Percentiles rank a stretch among this genome's conserved stretches.
Evolutionary conservation across 30 jellyfish, hydroid and myxozoan genomes (phyloP).

Genomic region (Thelohanellus kitauei): DNA sequence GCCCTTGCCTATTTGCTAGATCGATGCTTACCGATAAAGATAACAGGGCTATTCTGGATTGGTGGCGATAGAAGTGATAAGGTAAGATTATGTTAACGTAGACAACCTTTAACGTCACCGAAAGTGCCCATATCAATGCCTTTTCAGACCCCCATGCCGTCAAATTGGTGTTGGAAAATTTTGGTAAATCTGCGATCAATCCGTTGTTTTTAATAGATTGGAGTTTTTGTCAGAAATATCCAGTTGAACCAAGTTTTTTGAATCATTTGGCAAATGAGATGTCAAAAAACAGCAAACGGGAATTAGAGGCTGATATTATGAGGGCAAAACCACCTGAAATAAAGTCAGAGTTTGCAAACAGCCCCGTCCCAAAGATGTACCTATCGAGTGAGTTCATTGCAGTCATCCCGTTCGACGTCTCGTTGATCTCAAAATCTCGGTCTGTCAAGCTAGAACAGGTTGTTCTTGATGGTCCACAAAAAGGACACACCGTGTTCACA

Average conservation of each 20-base stretch:
- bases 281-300: too few species aligned
- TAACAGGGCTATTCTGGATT: too few species aligned
- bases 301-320: too few species aligned
- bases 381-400: too few species aligned
- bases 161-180: neutral
- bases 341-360: too few species aligned
- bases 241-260: too few species aligned
- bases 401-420: neutral
- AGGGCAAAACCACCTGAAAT: neutral
- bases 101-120: neutral
- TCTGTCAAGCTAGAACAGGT: neutral
- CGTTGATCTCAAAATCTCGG: neutral
- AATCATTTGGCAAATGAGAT: too few species aligned
- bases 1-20: neutral
- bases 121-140: neutral
- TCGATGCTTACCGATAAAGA: too few species aligned
- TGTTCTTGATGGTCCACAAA: neutral
- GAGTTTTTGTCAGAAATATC: neutral
- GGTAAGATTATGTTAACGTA: neutral
- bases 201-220: neutral
- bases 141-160: neutral
- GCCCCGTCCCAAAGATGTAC: too few species aligned
- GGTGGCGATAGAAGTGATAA: neutral
- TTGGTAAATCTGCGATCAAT: too few species aligned
- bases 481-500: slow-evolving; percentile 1